Percentiles rank a stretch among this genome's conserved stretches.
Conservation (phyloP, 2,113 vertebrate species). For the Silurus asotus region DNA sequence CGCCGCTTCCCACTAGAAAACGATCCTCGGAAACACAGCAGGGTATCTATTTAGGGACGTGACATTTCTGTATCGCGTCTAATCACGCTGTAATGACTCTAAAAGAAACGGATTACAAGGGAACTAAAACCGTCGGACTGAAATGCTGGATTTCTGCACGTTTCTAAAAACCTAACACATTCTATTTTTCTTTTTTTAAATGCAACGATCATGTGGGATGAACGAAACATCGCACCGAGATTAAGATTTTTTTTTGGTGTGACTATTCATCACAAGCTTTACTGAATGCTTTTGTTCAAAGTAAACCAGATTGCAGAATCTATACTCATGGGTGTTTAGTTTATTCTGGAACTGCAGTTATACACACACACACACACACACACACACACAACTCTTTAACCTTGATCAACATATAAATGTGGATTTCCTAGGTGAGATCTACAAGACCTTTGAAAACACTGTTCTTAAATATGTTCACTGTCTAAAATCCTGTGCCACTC, state of each 20-base stretch:
- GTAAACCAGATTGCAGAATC: no score
- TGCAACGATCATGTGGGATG: background rate
- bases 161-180: background rate
- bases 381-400: no score
- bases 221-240: no score
- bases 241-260: no score
- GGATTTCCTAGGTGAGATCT: background rate
- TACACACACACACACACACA: background rate
- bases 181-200: background rate
- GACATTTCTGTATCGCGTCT: conserved; percentile 14
- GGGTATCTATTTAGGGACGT: conserved; percentile 25
- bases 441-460: background rate
- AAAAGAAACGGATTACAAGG: background rate
- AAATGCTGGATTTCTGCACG: background rate
- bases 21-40: conserved; percentile 14
- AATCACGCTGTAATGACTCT: background rate
- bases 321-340: background rate
- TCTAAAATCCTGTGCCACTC: background rate
- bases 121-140: background rate
- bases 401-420: background rate
- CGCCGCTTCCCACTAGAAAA: conserved; percentile 1
- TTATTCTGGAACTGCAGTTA: background rate
- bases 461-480: background rate
- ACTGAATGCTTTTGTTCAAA: no score
- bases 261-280: no score